Conservation (phyloP, 2,888 invertebrate species). For the Crepidodera aurea region DNA sequence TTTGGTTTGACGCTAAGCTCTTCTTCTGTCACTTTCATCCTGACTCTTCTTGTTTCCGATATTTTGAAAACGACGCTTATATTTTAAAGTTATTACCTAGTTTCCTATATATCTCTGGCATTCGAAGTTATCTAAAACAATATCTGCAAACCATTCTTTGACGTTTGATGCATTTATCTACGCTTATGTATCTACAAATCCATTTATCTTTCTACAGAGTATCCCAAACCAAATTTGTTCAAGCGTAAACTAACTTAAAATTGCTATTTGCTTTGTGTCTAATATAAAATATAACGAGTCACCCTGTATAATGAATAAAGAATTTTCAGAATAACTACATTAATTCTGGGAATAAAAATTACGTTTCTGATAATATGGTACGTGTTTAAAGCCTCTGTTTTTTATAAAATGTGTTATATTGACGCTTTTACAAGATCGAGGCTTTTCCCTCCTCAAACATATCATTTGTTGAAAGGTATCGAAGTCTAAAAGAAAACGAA, state of each 20-base stretch:
- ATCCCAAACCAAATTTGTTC: too few relatives aligned
- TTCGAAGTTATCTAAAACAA: neutral
- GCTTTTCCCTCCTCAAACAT: neutral
- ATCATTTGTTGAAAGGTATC: neutral
- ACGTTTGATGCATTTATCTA: constrained; percentile 9
- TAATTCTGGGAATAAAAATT: too few relatives aligned
- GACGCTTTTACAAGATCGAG: neutral
- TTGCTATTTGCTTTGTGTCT: too few relatives aligned
- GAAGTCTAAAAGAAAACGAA: neutral
- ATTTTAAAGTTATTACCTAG: constrained; percentile 60
- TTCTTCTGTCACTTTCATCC: constrained; percentile 63
- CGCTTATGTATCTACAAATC: neutral
- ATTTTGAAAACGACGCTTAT: constrained; percentile 53
- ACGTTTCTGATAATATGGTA: too few relatives aligned
- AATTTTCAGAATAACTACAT: too few relatives aligned
- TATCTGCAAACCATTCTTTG: constrained; percentile 7
- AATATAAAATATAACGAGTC: too few relatives aligned
- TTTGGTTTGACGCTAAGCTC: constrained; percentile 63
- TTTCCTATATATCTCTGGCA: constrained; percentile 50
- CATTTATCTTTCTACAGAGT: neutral
- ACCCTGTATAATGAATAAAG: too few relatives aligned
- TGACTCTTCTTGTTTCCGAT: constrained; percentile 59
- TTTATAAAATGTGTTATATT: neutral
- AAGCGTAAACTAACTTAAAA: too few relatives aligned
- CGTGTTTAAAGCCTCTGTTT: too few relatives aligned